Evolutionary conservation across 53 echinoderm and acorn worm species (phyloP), one percentile per base, ranked within the genome.

Genomic region (Arbacia lixula): DNA sequence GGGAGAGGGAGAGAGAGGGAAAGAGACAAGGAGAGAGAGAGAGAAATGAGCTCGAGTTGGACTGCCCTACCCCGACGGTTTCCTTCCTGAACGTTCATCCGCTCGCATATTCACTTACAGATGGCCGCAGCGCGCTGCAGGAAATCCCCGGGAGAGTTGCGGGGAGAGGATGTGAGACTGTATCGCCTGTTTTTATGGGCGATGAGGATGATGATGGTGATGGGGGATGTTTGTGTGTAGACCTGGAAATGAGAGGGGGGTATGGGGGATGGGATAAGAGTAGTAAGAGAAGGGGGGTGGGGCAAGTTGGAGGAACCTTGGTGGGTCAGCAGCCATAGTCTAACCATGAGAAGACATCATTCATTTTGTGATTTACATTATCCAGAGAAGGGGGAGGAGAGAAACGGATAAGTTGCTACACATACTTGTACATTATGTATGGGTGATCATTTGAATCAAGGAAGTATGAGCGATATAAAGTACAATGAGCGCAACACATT

Each of bases 131-230:
- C 82, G 28, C 82, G 28, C 82, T 38, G 82, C 82, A 69, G 82
- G 82, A 81, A 63, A 81, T 81, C 82, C 82, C 82, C 82, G 82
- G 82, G 82, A 81, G 82, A 63, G 46, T 81, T 81, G 82, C 82
- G 82, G 82, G 81, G 82, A 81, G 62, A 62, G 82, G 82, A 81
- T 81, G 82, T 63, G 82, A 81, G 82, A 81, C 82, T 81, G 46
- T 63, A 81, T 81, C 63, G 82, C 46, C 32, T 42, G 11, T 81
- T 81, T 81, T 63, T 63, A 77, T 11, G 58, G 60, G 38, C 82
- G 82, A 81, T 81, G 82, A 63, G 62, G 62, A 63, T 81, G 82
- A 54, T 58, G 77, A 57, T 58, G 64, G 30, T 64, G 30, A 29
- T 64, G 56, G 77, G 56, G 58, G 56, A 57, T 77, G 74, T 74